Base-by-base conservation (phyloP, 2,888 invertebrate genomes). In the Fragum sueziense region DNA sequence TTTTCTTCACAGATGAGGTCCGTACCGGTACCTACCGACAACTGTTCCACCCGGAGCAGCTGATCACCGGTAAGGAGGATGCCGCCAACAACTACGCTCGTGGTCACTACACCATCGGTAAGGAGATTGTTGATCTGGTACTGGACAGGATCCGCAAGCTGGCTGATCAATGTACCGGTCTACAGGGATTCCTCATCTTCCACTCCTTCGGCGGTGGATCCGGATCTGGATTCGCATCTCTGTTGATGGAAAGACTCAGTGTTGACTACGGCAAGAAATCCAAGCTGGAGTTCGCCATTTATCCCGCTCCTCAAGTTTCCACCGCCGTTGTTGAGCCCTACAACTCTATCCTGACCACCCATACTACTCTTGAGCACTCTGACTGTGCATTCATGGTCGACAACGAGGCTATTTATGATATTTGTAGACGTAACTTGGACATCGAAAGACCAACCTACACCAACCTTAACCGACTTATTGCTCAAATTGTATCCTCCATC, bases 21-120 rank as follows among this genome's bases (percentile, higher is more conserved):
- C 88, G 93, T 37, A 93, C 93, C 20, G 93, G 93, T n/a, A 93
- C 93, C 37, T 98, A 98, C 95, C 95, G 97, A 86, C 97, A 97
- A 94, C 95, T 98, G 91, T 98, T 98, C 95, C 98, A 98, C 94
- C 98, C 98, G 85, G 98, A 98, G 94, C 98, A 98, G 94, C 95
- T 98, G 93, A 97, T 98, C 94, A 62, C 62, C 33, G 62, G n/a
- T 4, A 33, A 33, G 62, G 62, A 62, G 33, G 62, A 62, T n/a
- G 62, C 62, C 33, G 62, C 62, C 22, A 62, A 62, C 33, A 62
- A 62, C 62, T 62, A 62, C n/a, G 57, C 57, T 14, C 25, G 57
- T 6, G 57, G 57, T 57, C 57, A 57, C 57, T 62, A 62, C 34
- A 62, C 62, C 33, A 62, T 62, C n/a, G 62, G 62, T 31, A 62